phyloP scores from a whole-genome alignment of 2,888 invertebrate genomes.

The Pyrgus malvae region DNA sequence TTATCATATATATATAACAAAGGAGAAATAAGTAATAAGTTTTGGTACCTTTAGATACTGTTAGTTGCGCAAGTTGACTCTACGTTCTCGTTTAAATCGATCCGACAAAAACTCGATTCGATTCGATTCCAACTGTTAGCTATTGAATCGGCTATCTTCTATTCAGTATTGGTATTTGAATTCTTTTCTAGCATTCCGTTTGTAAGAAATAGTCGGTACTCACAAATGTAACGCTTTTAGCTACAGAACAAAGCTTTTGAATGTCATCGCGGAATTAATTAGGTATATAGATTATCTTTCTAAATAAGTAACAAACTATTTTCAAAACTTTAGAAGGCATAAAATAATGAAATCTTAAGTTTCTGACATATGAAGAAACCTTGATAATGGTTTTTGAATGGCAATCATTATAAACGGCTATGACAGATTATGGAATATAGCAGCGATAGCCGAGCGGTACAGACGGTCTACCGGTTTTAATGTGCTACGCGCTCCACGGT shows the following conservation, averaged over 20 bases:
- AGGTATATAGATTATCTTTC: too few relatives aligned
- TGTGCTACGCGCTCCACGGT: too few relatives aligned
- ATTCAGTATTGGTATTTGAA: constrained; percentile 61
- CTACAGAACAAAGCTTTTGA: constrained; percentile 5
- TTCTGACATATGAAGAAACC: too few relatives aligned
- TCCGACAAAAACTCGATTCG: constrained; percentile 57
- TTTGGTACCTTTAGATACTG: not conserved
- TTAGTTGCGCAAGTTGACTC: constrained; percentile 10
- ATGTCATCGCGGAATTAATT: constrained; percentile 1
- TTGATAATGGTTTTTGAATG: too few relatives aligned
- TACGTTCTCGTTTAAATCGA: constrained; percentile 24
- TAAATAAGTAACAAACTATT: too few relatives aligned
- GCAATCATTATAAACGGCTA: too few relatives aligned
- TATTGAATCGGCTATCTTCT: constrained; percentile 54
- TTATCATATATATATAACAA: too few relatives aligned
- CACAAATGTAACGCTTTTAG: not conserved
- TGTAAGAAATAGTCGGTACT: constrained; percentile 10
- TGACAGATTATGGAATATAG: too few relatives aligned
- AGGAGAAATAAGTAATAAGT: not conserved
- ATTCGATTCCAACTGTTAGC: constrained; percentile 52
- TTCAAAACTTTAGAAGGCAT: too few relatives aligned
- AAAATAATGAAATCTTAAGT: too few relatives aligned
- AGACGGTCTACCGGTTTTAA: too few relatives aligned
- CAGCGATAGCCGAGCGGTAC: too few relatives aligned
- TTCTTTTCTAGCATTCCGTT: constrained; percentile 52